Percentiles rank a stretch among this genome's conserved stretches.
These are phyloP conservation scores for Synanthedon andrenaeformis DNA, from an alignment of 2,888 invertebrate genomes.

Conservation along the genomic window DNA sequence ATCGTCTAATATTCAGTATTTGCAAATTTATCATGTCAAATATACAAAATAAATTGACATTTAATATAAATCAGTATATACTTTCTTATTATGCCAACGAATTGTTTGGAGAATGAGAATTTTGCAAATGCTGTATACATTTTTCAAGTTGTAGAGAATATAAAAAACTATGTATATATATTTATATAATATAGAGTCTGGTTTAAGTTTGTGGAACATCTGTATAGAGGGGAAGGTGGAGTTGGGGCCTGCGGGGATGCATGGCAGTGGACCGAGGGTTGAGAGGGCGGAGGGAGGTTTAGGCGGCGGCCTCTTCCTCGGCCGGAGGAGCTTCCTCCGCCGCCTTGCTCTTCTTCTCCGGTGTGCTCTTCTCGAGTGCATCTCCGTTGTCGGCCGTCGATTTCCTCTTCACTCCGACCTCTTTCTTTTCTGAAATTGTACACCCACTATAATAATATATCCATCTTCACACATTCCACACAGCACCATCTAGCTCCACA, in stretches of 20 bases:
- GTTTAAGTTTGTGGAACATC: conserved; percentile 14
- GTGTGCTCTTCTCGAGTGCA: conserved; percentile 72
- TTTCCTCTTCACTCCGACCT: conserved; percentile 77
- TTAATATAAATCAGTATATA: too few species aligned
- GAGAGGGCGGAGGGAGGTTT: conserved; percentile 28
- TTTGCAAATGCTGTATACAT: background rate
- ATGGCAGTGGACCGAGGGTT: conserved; percentile 64
- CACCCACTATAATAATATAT: too few species aligned
- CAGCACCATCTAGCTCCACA: too few species aligned
- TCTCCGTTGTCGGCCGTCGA: conserved; percentile 71
- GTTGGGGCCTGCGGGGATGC: conserved; percentile 63
- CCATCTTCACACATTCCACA: too few species aligned
- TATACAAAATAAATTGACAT: too few species aligned
- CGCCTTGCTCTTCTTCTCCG: conserved; percentile 80
- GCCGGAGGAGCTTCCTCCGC: conserved; percentile 69
- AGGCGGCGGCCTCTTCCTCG: conserved; percentile 72
- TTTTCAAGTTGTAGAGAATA: conserved; percentile 11
- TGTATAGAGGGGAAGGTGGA: conserved; percentile 31
- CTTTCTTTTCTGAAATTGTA: conserved; percentile 50
- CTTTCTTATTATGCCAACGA: too few species aligned
- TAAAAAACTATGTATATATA: conserved; percentile 42
- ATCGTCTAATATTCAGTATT: background rate
- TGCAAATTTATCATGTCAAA: too few species aligned
- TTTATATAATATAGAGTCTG: conserved; percentile 23
- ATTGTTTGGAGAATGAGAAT: too few species aligned